phyloP scores from a whole-genome alignment of 2,888 invertebrate genomes.

The Eutolmus rufibarbis region DNA sequence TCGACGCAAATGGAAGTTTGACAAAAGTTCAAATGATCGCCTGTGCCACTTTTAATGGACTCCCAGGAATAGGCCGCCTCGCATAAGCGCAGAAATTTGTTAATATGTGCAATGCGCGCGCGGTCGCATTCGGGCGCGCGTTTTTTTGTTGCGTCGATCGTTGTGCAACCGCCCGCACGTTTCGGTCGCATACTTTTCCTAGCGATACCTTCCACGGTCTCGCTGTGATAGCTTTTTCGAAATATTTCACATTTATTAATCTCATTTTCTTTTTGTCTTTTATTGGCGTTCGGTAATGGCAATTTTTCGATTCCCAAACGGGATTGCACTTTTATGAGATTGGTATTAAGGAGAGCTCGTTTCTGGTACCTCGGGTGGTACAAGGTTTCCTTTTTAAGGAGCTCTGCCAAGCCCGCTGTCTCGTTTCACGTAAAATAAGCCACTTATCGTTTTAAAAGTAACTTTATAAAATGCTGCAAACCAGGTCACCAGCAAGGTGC shows the following conservation, averaged over 20 bases:
- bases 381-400: background rate
- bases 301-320: background rate
- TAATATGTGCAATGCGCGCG: background rate
- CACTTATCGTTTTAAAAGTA: background rate
- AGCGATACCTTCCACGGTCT: background rate
- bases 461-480: background rate
- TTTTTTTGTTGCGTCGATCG: background rate
- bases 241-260: background rate
- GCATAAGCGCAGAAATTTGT: background rate
- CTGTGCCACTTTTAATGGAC: background rate
- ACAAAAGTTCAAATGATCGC: constrained; percentile 27
- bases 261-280: background rate
- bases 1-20: background rate
- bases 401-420: background rate
- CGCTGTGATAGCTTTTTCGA: background rate
- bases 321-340: background rate
- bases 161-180: background rate
- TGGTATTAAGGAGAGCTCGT: background rate
- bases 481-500: background rate
- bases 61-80: background rate
- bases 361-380: background rate
- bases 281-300: background rate
- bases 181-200: background rate
- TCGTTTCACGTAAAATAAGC: background rate
- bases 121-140: background rate